Percentiles rank a stretch among this genome's conserved stretches.
Evolutionary conservation across 2,888 invertebrate species (phyloP).

Genomic region (Gasteruption jaculator): DNA sequence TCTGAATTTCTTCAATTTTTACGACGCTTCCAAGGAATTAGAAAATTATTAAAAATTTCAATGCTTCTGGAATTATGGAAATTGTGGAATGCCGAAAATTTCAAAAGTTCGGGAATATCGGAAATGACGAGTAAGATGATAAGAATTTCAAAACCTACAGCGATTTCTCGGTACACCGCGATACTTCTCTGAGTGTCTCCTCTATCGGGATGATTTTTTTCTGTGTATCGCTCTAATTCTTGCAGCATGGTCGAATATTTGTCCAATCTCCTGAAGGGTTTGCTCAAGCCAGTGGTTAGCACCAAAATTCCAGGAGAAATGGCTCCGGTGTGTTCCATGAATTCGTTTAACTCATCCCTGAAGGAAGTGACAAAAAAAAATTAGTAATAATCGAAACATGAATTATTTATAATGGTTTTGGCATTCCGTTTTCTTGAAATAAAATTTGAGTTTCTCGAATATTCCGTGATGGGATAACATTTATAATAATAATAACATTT

Average conservation of each 20-base stretch:
- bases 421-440: too few relatives aligned
- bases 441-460: too few relatives aligned
- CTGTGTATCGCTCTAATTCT: constrained; percentile 92
- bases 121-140: too few relatives aligned
- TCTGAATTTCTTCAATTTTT: too few relatives aligned
- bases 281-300: constrained; percentile 87
- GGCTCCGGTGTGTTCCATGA: constrained; percentile 85
- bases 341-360: constrained; percentile 78
- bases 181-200: constrained; percentile 96
- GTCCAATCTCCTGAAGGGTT: constrained; percentile 91
- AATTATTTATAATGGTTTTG: too few relatives aligned
- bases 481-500: too few relatives aligned
- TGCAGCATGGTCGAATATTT: constrained; percentile 93
- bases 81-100: too few relatives aligned
- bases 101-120: too few relatives aligned
- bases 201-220: constrained; percentile 91
- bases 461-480: too few relatives aligned
- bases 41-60: too few relatives aligned
- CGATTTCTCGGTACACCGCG: constrained; percentile 90
- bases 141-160: constrained; percentile 60
- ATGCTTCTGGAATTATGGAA: too few relatives aligned
- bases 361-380: constrained; percentile 21
- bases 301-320: constrained; percentile 83
- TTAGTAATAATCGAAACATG: constrained; percentile 5
- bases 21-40: too few relatives aligned